These are phyloP conservation scores for Pararge aegeria DNA, from an alignment of 1,140 invertebrate genomes.

Conservation along the genomic window DNA sequence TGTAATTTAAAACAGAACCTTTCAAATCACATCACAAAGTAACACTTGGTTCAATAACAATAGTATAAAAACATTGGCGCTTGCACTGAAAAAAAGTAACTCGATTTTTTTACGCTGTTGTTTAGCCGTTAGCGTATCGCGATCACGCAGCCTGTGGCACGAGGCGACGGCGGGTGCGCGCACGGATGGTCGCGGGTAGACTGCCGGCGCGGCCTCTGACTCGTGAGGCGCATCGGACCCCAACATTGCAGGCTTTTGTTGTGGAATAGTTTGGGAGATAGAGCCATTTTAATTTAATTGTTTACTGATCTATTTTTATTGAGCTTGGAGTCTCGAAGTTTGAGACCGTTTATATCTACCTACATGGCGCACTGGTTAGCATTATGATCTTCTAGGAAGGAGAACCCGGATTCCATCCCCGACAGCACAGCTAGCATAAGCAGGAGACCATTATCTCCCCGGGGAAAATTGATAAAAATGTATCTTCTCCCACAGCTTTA, in stretches of 20 bases:
- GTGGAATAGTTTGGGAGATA: slow-evolving; percentile 6
- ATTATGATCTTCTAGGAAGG: too few relatives aligned
- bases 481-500: too few relatives aligned
- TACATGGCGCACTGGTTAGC: too few relatives aligned
- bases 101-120: neutral
- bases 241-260: slow-evolving; percentile 14
- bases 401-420: too few relatives aligned
- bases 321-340: too few relatives aligned
- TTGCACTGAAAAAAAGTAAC: neutral
- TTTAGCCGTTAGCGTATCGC: neutral
- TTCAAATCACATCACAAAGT: neutral
- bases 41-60: neutral
- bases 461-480: too few relatives aligned
- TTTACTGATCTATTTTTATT: too few relatives aligned
- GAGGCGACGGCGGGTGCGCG: neutral
- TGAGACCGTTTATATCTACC: neutral
- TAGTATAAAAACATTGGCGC: neutral
- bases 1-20: neutral
- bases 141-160: neutral
- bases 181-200: slow-evolving; percentile 20
- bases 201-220: slow-evolving; percentile 12
- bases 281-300: slow-evolving; percentile 1
- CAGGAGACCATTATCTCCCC: too few relatives aligned
- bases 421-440: too few relatives aligned
- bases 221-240: slow-evolving; percentile 14